A percentile compares a stretch with the other conserved stretches of the same genome.
phyloP scores from a whole-genome alignment of 2,113 vertebrate genomes.

The Pelmatolapia mariae region DNA sequence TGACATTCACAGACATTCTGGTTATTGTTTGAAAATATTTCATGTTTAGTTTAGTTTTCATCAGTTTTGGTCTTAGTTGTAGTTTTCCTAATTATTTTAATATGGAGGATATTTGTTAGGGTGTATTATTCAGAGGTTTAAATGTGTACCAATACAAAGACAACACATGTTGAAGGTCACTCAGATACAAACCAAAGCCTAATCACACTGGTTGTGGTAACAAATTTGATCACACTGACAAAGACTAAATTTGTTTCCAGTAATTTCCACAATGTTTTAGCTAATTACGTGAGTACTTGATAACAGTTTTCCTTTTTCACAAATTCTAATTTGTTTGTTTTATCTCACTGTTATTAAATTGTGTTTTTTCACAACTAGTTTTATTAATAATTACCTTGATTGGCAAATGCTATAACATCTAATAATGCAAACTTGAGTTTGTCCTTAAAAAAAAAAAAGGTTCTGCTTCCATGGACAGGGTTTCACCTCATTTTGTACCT shows the following conservation, averaged over 20 bases:
- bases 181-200: not conserved
- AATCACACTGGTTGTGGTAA: not conserved
- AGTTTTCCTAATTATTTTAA: not conserved
- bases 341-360: not conserved
- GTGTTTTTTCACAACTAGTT: not conserved
- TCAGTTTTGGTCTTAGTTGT: not conserved
- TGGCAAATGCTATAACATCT: not conserved
- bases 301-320: not conserved
- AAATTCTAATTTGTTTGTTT: not conserved
- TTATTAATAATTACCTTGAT: not conserved
- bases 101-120: not conserved
- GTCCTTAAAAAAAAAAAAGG: not conserved
- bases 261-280: not conserved
- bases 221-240: not conserved
- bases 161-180: not conserved
- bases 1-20: not conserved
- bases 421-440: not conserved
- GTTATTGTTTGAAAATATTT: not conserved
- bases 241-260: not conserved
- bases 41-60: not conserved
- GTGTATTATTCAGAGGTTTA: not conserved
- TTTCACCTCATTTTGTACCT: not conserved
- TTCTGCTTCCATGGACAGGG: not conserved
- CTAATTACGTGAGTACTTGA: not conserved
- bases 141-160: not conserved